Evolutionary conservation across 2,113 vertebrate genomes (phyloP).

Genomic region (Plecturocebus donacophilus): DNA sequence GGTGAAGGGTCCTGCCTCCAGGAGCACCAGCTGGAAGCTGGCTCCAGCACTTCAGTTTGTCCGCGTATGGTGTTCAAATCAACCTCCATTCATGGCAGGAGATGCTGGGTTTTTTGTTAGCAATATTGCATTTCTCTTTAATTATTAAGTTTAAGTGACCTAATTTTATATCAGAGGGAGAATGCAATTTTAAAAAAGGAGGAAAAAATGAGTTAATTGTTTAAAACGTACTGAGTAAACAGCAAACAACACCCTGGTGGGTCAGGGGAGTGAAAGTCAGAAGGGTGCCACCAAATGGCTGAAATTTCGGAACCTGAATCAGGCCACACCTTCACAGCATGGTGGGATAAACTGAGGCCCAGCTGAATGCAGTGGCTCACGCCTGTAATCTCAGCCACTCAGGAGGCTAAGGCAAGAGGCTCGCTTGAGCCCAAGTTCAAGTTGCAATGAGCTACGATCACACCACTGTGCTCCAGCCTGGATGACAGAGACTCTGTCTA

Average conservation of each 20-base stretch:
- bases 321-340: too few species aligned
- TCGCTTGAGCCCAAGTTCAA: background rate
- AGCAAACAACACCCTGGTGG: background rate
- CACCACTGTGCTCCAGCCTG: background rate
- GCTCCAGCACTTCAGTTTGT: background rate
- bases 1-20: background rate
- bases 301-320: too few species aligned
- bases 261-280: too few species aligned
- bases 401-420: background rate
- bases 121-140: background rate
- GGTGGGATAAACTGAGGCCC: background rate
- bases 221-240: background rate
- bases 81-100: background rate
- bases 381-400: background rate
- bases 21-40: background rate
- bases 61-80: background rate
- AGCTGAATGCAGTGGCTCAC: too few species aligned
- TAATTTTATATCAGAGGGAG: background rate
- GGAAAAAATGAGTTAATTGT: background rate
- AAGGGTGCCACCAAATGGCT: background rate
- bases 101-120: background rate
- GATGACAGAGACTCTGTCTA: background rate
- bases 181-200: background rate
- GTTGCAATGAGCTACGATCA: background rate
- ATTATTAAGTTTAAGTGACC: background rate